These are phyloP conservation scores for Lethenteron camtschaticum DNA, from an alignment of 2,113 vertebrate genomes.

Conservation along the genomic window DNA sequence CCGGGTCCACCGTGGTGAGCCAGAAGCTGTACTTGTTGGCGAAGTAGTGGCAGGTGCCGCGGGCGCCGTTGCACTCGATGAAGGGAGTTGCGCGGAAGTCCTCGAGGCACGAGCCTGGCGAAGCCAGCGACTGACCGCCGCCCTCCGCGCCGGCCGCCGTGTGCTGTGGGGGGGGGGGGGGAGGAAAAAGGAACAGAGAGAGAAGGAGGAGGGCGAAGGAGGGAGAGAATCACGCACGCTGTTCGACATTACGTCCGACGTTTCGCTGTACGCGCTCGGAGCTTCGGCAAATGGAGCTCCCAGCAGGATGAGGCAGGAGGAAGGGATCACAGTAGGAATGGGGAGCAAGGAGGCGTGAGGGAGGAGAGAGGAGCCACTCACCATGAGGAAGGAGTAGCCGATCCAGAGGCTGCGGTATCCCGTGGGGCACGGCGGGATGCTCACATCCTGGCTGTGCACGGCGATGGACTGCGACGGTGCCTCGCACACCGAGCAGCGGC, in stretches of 20 bases:
- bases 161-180: slow-evolving; percentile 35
- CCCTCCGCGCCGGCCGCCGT: slow-evolving; percentile 75
- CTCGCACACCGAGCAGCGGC: slow-evolving; percentile 84
- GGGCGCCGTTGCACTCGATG: slow-evolving; percentile 80
- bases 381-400: slow-evolving; percentile 94
- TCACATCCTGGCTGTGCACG: slow-evolving; percentile 71
- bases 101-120: slow-evolving; percentile 82
- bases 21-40: slow-evolving; percentile 94
- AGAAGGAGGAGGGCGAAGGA: too few species aligned
- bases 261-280: too few species aligned
- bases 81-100: slow-evolving; percentile 88
- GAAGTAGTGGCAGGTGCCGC: slow-evolving; percentile 86
- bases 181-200: too few species aligned
- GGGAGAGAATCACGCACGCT: too few species aligned
- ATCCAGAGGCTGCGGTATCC: slow-evolving; percentile 97
- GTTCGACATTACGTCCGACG: too few species aligned
- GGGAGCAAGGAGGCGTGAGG: too few species aligned
- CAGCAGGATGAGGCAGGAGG: too few species aligned
- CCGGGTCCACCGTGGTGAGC: slow-evolving; percentile 46
- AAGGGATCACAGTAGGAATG: too few species aligned
- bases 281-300: too few species aligned
- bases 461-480: slow-evolving; percentile 80
- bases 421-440: slow-evolving; percentile 62
- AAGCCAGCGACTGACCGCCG: slow-evolving; percentile 75
- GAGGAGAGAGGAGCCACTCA: slow-evolving; percentile 16